Evolutionary conservation across 2,113 vertebrate genomes (phyloP).

Genomic region (Oxyura jamaicensis): DNA sequence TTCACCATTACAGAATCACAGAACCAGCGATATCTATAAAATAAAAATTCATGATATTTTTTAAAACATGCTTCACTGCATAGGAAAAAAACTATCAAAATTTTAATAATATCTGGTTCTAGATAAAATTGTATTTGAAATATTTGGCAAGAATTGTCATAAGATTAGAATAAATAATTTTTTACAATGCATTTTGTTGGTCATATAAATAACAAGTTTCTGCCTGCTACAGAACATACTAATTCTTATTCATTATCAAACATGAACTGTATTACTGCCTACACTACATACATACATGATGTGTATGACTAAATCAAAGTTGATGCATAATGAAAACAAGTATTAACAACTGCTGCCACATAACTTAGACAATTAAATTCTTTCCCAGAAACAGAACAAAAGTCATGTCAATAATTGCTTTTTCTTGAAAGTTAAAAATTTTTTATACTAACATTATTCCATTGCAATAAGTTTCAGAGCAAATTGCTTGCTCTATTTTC

Average conservation of each 20-base stretch:
- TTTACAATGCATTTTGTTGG: background rate
- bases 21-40: background rate
- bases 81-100: background rate
- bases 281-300: background rate
- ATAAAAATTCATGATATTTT: background rate
- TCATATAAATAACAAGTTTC: background rate
- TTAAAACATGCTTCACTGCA: background rate
- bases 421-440: constrained; percentile 25
- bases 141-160: background rate
- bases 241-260: background rate
- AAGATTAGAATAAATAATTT: background rate
- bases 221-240: background rate
- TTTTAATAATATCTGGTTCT: background rate
- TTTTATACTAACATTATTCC: background rate
- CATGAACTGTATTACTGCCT: background rate
- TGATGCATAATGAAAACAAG: constrained; percentile 34
- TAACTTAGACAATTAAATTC: background rate
- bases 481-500: constrained; percentile 1
- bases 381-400: constrained; percentile 29
- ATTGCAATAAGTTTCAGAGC: background rate
- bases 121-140: background rate
- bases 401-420: background rate
- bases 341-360: constrained; percentile 8
- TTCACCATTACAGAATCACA: too few species aligned
- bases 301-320: background rate